phyloP scores from a whole-genome alignment of 2,888 invertebrate species.

The Phengaris arion region DNA sequence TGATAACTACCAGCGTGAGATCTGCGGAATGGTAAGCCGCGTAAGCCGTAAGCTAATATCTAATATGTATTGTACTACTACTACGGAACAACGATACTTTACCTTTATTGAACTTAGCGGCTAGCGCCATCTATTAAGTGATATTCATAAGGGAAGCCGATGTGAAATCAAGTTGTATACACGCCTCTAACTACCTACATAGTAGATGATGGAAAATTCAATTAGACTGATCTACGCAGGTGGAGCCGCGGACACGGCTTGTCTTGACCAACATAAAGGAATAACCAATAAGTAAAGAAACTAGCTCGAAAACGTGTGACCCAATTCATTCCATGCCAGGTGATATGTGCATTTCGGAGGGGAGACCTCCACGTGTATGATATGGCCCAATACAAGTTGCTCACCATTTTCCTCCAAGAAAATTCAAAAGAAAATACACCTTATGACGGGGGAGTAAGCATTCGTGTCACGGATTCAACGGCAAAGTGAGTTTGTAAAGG shows the following conservation, averaged over 20 bases:
- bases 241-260: not conserved
- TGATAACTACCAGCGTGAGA: too few species aligned
- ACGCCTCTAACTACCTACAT: not conserved
- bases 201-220: not conserved
- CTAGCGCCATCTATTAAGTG: too few species aligned
- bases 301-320: slow-evolving; percentile 68
- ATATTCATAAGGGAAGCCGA: too few species aligned
- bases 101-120: too few species aligned
- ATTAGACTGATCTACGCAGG: not conserved
- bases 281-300: slow-evolving; percentile 31
- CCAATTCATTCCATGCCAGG: slow-evolving; percentile 69
- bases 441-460: slow-evolving; percentile 15
- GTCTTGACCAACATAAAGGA: slow-evolving; percentile 4
- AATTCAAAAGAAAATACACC: slow-evolving; percentile 29
- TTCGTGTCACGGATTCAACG: not conserved
- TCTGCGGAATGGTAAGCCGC: too few species aligned
- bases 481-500: slow-evolving; percentile 42
- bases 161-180: too few species aligned
- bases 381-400: slow-evolving; percentile 51
- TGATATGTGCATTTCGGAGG: slow-evolving; percentile 68
- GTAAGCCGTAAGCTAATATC: too few species aligned
- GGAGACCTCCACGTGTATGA: slow-evolving; percentile 62
- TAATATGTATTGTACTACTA: too few species aligned
- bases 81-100: too few species aligned
- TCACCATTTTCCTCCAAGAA: slow-evolving; percentile 27